Base-by-base conservation (phyloP, 1,140 invertebrate genomes). In the Chironomus striatipennis region DNA sequence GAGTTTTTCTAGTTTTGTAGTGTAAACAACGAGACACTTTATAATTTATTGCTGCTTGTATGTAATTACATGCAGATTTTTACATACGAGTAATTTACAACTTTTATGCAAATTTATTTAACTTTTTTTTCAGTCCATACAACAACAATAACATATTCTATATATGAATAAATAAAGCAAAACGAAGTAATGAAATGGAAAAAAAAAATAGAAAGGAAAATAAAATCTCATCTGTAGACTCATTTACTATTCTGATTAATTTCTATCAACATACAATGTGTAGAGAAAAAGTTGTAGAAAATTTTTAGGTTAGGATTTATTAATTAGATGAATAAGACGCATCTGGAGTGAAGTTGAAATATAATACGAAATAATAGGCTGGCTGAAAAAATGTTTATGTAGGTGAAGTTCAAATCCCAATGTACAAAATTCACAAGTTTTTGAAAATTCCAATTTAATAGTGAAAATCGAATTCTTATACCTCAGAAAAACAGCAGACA, bases 11-110 rank as follows among this genome's bases (percentile, higher is more conserved):
- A 57, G 47, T 57, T 57, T 57, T 57, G n/a, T 57, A 57, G 12
- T 57, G 47, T 57, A 57, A 57, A 57, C 47, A 57, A 12, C 47
- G 47, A 57, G 47, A 57, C 47, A 57, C 47, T 57, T 57, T 57
- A 57, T 70, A 20, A 70, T 70, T 70, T 70, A 70, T 70, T 70
- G 65, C 65, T 21, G 20, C 17, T 70, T 70, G 65, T 70, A 18
- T 70, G 65, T 21, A 70, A 70, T 70, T 70, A 70, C 65, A 70
- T 70, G 65, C 20, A 20, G 65, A 70, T 57, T 57, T 57, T 57
- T 57, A 10, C 47, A 57, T 57, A 57, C 47, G 47, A 57, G 47
- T 57, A 57, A 57, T 57, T 57, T 57, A 57, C 47, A 70, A 21
- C 20, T 70, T 21, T 70, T 70, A 20, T 70, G 65, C 65, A 70